These are phyloP conservation scores for Paradoxurus hermaphroditus DNA, from an alignment of 2,113 vertebrate genomes.

Conservation along the genomic window DNA sequence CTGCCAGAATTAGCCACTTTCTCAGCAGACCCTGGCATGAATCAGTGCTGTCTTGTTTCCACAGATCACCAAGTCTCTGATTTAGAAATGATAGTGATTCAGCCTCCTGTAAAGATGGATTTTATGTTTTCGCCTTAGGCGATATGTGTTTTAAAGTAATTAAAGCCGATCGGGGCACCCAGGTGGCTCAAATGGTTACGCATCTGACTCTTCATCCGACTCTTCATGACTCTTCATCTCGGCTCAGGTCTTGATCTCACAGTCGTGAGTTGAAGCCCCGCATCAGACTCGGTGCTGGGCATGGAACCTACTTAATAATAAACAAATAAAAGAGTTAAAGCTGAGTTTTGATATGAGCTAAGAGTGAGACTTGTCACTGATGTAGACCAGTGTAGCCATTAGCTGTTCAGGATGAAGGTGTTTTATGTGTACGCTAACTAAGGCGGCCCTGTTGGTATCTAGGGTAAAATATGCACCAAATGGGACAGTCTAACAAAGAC, in stretches of 20 bases:
- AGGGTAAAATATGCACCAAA: not conserved
- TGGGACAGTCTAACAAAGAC: not conserved
- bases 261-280: no score
- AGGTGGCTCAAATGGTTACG: no score
- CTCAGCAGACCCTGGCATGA: not conserved
- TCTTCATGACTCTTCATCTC: no score
- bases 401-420: not conserved
- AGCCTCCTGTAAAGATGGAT: not conserved
- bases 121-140: not conserved
- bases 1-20: not conserved
- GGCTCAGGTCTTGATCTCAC: no score
- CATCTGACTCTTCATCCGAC: no score
- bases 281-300: no score
- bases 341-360: not conserved
- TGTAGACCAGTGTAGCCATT: not conserved
- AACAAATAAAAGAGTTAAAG: not conserved
- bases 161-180: not conserved
- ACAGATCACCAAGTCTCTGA: not conserved
- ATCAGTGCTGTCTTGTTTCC: not conserved
- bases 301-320: no score
- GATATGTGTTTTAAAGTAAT: not conserved
- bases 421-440: not conserved
- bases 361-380: not conserved
- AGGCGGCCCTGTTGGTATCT: not conserved
- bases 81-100: not conserved